Percentiles rank a stretch among this genome's conserved stretches.
These are phyloP conservation scores for Steatornis caripensis DNA, from an alignment of 2,113 vertebrate genomes.

Conservation along the genomic window DNA sequence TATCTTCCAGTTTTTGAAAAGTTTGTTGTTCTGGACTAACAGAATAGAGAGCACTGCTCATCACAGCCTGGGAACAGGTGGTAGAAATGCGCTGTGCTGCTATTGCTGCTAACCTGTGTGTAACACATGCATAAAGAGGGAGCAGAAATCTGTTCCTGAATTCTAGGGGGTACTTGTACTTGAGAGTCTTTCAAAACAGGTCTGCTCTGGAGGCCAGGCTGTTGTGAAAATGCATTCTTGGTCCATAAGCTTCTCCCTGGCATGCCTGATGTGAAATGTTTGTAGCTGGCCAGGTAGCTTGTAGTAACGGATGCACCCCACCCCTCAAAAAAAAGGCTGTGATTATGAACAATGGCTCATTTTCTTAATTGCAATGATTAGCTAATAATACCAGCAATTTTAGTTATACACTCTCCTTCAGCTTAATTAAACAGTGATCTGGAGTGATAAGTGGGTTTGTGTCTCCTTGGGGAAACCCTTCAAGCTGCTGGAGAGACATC, in stretches of 20 bases:
- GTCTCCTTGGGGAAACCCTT: background rate
- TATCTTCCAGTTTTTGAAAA: background rate
- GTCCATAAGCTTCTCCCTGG: too few relatives aligned
- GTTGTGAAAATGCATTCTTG: background rate
- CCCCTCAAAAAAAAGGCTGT: too few relatives aligned
- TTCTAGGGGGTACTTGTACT: background rate
- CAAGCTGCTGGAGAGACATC: background rate
- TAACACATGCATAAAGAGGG: background rate
- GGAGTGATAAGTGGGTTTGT: background rate
- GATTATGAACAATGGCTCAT: too few relatives aligned
- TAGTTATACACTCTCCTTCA: background rate
- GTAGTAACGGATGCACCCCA: too few relatives aligned
- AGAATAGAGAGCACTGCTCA: background rate
- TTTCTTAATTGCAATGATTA: background rate
- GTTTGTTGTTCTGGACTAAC: background rate
- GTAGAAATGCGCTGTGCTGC: too few relatives aligned
- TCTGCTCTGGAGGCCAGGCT: background rate
- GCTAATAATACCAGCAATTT: background rate
- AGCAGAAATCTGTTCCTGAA: background rate
- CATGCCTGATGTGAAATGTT: background rate
- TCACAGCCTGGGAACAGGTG: too few relatives aligned
- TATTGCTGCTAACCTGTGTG: too few relatives aligned
- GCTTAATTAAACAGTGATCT: background rate
- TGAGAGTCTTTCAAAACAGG: background rate
- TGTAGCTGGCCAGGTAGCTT: background rate